Evolutionary conservation across 2,888 invertebrate species (phyloP), one percentile per base, ranked within the genome.

Genomic region (Thera britannica): DNA sequence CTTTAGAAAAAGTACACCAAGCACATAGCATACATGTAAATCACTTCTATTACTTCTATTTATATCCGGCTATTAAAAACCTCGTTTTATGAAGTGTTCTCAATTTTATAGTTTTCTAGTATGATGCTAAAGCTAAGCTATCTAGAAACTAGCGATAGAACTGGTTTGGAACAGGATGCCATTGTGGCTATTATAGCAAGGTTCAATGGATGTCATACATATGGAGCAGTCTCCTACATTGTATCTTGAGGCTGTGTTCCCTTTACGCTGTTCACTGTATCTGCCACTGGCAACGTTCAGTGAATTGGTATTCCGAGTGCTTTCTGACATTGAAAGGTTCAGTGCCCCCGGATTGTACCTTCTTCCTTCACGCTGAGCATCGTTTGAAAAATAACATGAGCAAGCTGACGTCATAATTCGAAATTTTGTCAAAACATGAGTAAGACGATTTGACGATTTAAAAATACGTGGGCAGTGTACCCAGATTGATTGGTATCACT

Each of bases 141-240:
- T 69, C 58, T 62, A 52, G 55, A 57, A 56, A 59, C 36, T 71
- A 62, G 60, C 71, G 59, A 54, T 67, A 58, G 54, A 72, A 79
- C 79, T 70, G 73, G 82, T 81, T 78, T 65, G 38, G 54, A 77
- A 79, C 77, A 77, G 83, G 79, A 73, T 75, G 62, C 64, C 69
- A 63, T 63, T 72, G 72, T 70, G 72, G 69, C 74, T n/a, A 70
- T 71, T 57, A 63, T 57, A 65, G 71, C 77, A 70, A 77, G 77
- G 79, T 72, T 76, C 66, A 68, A 70, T 72, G 65, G 70, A 75
- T 72, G 58, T 72, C 68, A 64, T 58, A 64, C 65, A 65, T 71
- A 67, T 66, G 58, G 58, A 65, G 56, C 64, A 62, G 57, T 66
- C 62, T 67, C 36, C 48, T 52, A 64, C 65, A 59, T 57, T 54